Evolutionary conservation across 2,797 vertebrate genomes (phyloP).

Genomic region (Arnoldichthys spilopterus): DNA sequence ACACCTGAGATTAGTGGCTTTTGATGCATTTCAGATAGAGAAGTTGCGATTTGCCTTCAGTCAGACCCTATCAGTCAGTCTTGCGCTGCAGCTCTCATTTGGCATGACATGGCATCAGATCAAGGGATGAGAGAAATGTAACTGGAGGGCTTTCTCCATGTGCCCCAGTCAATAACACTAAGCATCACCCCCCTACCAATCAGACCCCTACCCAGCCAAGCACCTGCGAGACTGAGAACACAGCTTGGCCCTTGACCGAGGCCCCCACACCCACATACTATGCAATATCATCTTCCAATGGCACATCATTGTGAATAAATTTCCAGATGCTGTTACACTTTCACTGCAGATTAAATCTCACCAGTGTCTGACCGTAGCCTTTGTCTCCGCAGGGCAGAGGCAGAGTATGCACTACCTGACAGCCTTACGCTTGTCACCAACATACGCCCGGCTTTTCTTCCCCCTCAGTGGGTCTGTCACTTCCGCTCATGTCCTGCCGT

Average conservation of each 20-base stretch:
- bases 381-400: constrained; percentile 48
- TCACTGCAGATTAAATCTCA: constrained; percentile 53
- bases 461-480: constrained; percentile 55
- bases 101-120: constrained; percentile 32
- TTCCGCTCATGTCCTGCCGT: constrained; percentile 42
- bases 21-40: not conserved
- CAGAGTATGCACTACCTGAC: constrained; percentile 45
- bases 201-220: constrained; percentile 1
- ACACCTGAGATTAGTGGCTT: not conserved
- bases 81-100: constrained; percentile 26
- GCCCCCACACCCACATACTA: constrained; percentile 16
- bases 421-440: constrained; percentile 51
- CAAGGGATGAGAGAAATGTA: constrained; percentile 19
- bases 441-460: constrained; percentile 52
- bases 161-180: constrained; percentile 52
- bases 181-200: constrained; percentile 45
- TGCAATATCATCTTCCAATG: constrained; percentile 35
- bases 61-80: constrained; percentile 39
- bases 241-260: constrained; percentile 21
- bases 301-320: constrained; percentile 45
- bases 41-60: constrained; percentile 9
- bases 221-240: constrained; percentile 25
- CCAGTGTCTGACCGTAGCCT: constrained; percentile 28
- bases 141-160: constrained; percentile 32
- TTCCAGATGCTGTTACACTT: constrained; percentile 41